phyloP scores from a whole-genome alignment of 1,140 invertebrate species.

The Neoseiulus cucumeris region DNA sequence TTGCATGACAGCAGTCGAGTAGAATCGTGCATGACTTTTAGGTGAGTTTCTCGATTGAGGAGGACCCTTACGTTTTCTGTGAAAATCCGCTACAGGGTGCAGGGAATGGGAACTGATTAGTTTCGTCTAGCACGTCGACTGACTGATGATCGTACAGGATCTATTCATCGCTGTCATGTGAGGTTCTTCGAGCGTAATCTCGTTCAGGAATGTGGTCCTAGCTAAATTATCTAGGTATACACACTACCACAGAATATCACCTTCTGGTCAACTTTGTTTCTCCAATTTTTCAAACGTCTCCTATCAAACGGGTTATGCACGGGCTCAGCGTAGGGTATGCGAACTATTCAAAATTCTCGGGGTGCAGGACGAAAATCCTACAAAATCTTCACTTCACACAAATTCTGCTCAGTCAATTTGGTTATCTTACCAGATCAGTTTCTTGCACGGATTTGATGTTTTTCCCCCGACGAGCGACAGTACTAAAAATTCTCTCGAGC shows the following conservation, averaged over 20 bases:
- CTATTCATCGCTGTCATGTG: too few species aligned
- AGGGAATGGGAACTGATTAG: neutral
- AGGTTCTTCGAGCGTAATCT: too few species aligned
- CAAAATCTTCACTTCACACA: neutral
- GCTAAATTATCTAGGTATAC: too few species aligned
- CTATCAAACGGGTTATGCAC: too few species aligned
- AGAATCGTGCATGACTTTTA: too few species aligned
- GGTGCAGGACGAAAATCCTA: neutral
- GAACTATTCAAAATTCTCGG: neutral
- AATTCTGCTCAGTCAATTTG: neutral
- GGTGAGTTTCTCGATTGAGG: too few species aligned
- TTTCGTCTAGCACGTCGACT: too few species aligned
- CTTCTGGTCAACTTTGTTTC: neutral
- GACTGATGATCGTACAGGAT: too few species aligned
- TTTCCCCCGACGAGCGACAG: conserved; percentile 18
- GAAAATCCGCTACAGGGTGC: neutral
- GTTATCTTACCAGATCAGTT: neutral
- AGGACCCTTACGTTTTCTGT: neutral
- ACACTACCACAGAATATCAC: too few species aligned
- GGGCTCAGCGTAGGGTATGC: too few species aligned
- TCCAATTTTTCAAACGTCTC: neutral
- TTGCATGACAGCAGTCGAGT: too few species aligned
- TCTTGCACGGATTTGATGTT: conserved; percentile 13
- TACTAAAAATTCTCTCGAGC: conserved; percentile 20
- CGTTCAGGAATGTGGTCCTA: too few species aligned